A percentile compares a stretch with the other conserved stretches of the same genome.
These are phyloP conservation scores for Porites evermanni DNA, from an alignment of 92 coral and sea anemone genomes.

Conservation along the genomic window DNA sequence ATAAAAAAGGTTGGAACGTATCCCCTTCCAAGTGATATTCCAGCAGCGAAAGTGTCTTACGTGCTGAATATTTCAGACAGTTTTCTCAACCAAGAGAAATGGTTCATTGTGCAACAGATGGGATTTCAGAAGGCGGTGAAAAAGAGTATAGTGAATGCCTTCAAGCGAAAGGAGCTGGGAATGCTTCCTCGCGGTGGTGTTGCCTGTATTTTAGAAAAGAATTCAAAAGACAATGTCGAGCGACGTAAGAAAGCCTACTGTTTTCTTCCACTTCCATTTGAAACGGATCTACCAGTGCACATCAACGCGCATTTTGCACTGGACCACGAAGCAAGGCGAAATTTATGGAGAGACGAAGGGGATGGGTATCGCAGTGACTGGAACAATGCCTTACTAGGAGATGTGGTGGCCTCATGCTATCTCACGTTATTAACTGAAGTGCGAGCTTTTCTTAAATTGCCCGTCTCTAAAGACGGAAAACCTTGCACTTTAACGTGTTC, in stretches of 20 bases:
- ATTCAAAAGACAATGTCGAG: too few species aligned
- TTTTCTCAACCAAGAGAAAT: constrained; percentile 44
- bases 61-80: constrained; percentile 52
- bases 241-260: neutral
- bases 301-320: constrained; percentile 68
- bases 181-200: constrained; percentile 86
- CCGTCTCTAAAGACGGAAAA: neutral
- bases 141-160: constrained; percentile 30
- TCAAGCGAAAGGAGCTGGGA: constrained; percentile 43
- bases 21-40: constrained; percentile 12
- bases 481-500: neutral
- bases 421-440: constrained; percentile 61
- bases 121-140: constrained; percentile 55
- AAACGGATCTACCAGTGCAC: constrained; percentile 22
- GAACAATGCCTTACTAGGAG: constrained; percentile 61
- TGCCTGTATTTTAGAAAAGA: constrained; percentile 49
- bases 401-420: constrained; percentile 82
- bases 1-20: neutral
- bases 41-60: constrained; percentile 45
- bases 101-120: constrained; percentile 75
- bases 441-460: constrained; percentile 28
- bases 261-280: constrained; percentile 79
- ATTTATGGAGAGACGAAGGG: constrained; percentile 55
- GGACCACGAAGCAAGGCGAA: constrained; percentile 14
- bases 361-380: constrained; percentile 73